Percentiles rank a stretch among this genome's conserved stretches.
Conservation (phyloP, 1,140 invertebrate species). For the Atopsyche davidsoni region DNA sequence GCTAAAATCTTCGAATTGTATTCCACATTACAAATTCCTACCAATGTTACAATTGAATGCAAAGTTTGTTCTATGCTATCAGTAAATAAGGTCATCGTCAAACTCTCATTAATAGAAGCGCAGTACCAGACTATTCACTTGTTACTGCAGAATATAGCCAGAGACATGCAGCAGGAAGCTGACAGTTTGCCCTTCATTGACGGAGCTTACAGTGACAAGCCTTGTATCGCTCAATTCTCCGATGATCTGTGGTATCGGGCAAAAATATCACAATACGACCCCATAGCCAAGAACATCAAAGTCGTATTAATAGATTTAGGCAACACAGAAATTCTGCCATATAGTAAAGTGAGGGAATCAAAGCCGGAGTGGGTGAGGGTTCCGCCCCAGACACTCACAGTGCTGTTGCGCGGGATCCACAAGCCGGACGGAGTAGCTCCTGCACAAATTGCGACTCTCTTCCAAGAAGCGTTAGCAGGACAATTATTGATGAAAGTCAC, state of each 20-base stretch:
- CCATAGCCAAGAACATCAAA: slow-evolving; percentile 35
- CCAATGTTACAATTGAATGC: too few relatives aligned
- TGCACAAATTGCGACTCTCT: too few relatives aligned
- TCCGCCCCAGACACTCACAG: slow-evolving; percentile 34
- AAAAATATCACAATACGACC: slow-evolving; percentile 36
- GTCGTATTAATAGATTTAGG: slow-evolving; percentile 44
- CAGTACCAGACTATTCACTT: not conserved
- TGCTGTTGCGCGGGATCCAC: slow-evolving; percentile 26
- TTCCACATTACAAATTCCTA: too few relatives aligned
- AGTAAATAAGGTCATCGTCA: not conserved
- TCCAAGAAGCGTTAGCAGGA: too few relatives aligned
- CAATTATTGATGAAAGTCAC: too few relatives aligned
- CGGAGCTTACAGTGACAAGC: slow-evolving; percentile 39
- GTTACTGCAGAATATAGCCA: not conserved
- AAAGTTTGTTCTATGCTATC: too few relatives aligned
- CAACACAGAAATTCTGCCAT: slow-evolving; percentile 35
- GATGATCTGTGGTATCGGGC: slow-evolving; percentile 41
- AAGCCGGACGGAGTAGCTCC: too few relatives aligned
- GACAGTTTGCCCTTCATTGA: slow-evolving; percentile 25
- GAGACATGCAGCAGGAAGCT: not conserved
- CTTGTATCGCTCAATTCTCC: slow-evolving; percentile 40
- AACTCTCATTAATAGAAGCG: not conserved
- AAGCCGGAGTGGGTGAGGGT: slow-evolving; percentile 33
- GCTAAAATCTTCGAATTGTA: too few relatives aligned
- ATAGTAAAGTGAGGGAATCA: slow-evolving; percentile 37